These are phyloP conservation scores for Ennomos quercinarius DNA, from an alignment of 2,888 invertebrate genomes.

Conservation along the genomic window DNA sequence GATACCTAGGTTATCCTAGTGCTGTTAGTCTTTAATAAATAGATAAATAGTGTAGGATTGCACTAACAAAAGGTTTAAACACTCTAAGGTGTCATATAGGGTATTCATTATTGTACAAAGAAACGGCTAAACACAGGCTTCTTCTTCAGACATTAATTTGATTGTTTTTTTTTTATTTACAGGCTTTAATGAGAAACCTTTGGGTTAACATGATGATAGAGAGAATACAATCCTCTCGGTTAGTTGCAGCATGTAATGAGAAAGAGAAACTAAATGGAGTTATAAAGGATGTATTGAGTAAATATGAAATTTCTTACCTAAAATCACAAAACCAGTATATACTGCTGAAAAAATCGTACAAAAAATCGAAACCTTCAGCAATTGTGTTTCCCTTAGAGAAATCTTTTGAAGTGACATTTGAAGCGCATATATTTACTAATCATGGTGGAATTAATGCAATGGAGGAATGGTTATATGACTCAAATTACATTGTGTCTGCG, in stretches of 20 bases:
- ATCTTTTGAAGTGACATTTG: conserved; percentile 5
- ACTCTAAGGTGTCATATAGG: no score
- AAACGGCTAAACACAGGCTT: no score
- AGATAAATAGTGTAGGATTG: no score
- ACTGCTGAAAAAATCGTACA: no score
- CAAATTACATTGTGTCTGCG: not conserved
- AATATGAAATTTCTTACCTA: not conserved
- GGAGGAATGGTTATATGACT: conserved; percentile 2
- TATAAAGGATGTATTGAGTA: not conserved
- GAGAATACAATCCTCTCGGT: not conserved
- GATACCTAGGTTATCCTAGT: no score
- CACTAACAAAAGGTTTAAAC: no score
- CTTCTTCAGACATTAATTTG: not conserved
- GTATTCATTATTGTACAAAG: no score
- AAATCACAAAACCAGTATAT: no score
- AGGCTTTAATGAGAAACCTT: not conserved
- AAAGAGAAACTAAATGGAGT: not conserved
- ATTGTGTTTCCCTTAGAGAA: conserved; percentile 6
- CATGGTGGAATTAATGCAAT: conserved; percentile 1
- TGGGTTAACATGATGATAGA: conserved; percentile 6
- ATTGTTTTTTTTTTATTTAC: not conserved
- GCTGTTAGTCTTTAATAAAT: no score
- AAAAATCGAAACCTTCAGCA: no score
- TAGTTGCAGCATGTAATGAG: not conserved
- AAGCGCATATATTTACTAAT: conserved; percentile 7